Percentiles rank a stretch among this genome's conserved stretches.
Evolutionary conservation across 2,888 invertebrate species (phyloP).

Genomic region (Escarpia spicata): DNA sequence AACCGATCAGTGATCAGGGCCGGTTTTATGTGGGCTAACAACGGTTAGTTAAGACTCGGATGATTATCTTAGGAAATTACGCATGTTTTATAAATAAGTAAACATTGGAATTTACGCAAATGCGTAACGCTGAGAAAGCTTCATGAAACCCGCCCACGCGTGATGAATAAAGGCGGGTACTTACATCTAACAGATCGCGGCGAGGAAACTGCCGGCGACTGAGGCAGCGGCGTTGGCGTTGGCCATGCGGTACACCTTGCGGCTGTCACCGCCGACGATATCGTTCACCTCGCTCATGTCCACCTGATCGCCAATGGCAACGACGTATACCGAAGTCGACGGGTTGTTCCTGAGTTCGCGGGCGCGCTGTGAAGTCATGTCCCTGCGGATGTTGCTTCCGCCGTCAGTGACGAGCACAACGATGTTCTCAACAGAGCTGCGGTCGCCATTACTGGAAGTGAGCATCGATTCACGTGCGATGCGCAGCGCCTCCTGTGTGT

Average conservation of each 20-base stretch:
- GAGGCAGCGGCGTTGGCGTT: conserved; percentile 19
- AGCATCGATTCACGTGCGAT: conserved; percentile 24
- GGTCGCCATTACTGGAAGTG: conserved; percentile 25
- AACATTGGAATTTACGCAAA: too few species aligned
- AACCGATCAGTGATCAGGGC: too few species aligned
- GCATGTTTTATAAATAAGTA: too few species aligned
- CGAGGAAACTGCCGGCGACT: conserved; percentile 17
- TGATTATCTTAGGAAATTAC: too few species aligned
- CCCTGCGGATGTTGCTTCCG: conserved; percentile 35
- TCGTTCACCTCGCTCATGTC: conserved; percentile 32
- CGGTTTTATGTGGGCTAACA: too few species aligned
- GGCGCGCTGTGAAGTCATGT: conserved; percentile 33
- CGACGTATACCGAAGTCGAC: conserved; percentile 27
- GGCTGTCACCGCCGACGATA: conserved; percentile 24
- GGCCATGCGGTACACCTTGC: conserved; percentile 14
- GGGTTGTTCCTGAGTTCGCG: conserved; percentile 29
- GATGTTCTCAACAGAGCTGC: conserved; percentile 25
- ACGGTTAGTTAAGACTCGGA: too few species aligned
- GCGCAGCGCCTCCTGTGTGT: conserved; percentile 36
- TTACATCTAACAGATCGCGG: background rate
- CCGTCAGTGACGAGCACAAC: conserved; percentile 38
- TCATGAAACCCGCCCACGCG: too few species aligned
- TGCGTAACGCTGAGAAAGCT: too few species aligned
- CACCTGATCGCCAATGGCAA: conserved; percentile 34
- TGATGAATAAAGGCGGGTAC: background rate